Conservation (phyloP, 2,797 vertebrate species). For the Scarus forsteni region DNA sequence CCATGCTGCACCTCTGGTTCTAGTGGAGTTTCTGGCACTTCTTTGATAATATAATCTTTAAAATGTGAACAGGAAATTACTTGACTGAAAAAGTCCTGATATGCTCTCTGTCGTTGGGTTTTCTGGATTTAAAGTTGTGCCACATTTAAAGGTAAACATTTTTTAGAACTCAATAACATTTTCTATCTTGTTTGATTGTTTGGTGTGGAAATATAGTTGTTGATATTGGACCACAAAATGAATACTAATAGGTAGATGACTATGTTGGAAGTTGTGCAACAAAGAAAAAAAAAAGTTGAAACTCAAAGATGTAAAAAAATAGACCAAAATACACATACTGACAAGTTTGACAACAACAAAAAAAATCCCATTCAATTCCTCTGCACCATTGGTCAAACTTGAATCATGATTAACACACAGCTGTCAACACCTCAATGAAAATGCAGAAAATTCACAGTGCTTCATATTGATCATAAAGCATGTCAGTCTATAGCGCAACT, state of each 20-base stretch:
- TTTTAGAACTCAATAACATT: not conserved
- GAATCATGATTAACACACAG: not conserved
- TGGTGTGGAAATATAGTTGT: too few relatives aligned
- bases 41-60: constrained; percentile 22
- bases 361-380: not conserved
- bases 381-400: not conserved
- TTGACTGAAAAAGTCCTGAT: constrained; percentile 3
- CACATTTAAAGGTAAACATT: not conserved
- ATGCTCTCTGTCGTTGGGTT: constrained; percentile 6
- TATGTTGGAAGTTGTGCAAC: too few relatives aligned
- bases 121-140: not conserved
- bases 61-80: constrained; percentile 2
- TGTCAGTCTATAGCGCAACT: not conserved
- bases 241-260: too few relatives aligned
- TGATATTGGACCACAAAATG: too few relatives aligned
- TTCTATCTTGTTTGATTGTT: too few relatives aligned
- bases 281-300: too few relatives aligned
- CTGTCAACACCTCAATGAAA: not conserved
- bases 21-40: not conserved
- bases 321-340: too few relatives aligned
- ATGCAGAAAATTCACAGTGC: not conserved
- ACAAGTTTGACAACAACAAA: not conserved
- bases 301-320: too few relatives aligned
- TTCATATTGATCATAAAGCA: not conserved
- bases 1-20: constrained; percentile 8